Percentiles rank a stretch among this genome's conserved stretches.
These are phyloP conservation scores for Colletes collaris DNA, from an alignment of 2,888 invertebrate species.

Conservation along the genomic window DNA sequence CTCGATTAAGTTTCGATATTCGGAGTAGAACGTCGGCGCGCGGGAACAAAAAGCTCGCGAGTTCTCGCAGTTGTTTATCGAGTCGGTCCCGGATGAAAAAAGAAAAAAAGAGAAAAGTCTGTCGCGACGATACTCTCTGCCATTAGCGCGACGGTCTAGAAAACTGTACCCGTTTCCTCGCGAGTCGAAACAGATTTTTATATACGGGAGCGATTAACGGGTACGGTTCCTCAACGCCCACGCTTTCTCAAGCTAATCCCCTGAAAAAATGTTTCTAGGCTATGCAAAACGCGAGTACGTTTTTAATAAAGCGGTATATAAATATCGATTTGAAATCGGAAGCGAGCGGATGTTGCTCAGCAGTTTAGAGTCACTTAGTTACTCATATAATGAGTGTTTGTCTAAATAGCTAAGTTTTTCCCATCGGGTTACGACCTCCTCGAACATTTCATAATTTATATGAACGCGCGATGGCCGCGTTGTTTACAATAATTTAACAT, in stretches of 20 bases:
- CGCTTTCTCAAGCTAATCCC: no score
- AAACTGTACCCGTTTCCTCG: not conserved
- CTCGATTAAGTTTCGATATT: slow-evolving; percentile 71
- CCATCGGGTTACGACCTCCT: slow-evolving; percentile 75
- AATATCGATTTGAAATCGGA: slow-evolving; percentile 15
- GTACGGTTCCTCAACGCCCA: no score
- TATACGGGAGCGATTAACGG: not conserved
- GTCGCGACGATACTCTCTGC: slow-evolving; percentile 21
- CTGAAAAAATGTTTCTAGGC: no score
- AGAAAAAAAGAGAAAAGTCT: not conserved
- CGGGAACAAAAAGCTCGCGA: slow-evolving; percentile 12
- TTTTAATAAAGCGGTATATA: not conserved
- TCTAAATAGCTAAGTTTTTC: slow-evolving; percentile 78
- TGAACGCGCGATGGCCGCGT: slow-evolving; percentile 46
- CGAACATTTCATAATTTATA: slow-evolving; percentile 73
- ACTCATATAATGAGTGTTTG: slow-evolving; percentile 71
- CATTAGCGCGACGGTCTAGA: not conserved
- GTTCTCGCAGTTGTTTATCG: slow-evolving; percentile 43
- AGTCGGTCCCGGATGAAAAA: not conserved
- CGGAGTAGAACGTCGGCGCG: slow-evolving; percentile 51
- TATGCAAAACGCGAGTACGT: no score
- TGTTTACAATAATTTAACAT: slow-evolving; percentile 42
- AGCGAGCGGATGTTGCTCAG: slow-evolving; percentile 76
- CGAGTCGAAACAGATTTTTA: not conserved
- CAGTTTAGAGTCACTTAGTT: slow-evolving; percentile 58